These are phyloP conservation scores for Botia kubotai DNA, from an alignment of 2,797 vertebrate species.

Conservation along the genomic window DNA sequence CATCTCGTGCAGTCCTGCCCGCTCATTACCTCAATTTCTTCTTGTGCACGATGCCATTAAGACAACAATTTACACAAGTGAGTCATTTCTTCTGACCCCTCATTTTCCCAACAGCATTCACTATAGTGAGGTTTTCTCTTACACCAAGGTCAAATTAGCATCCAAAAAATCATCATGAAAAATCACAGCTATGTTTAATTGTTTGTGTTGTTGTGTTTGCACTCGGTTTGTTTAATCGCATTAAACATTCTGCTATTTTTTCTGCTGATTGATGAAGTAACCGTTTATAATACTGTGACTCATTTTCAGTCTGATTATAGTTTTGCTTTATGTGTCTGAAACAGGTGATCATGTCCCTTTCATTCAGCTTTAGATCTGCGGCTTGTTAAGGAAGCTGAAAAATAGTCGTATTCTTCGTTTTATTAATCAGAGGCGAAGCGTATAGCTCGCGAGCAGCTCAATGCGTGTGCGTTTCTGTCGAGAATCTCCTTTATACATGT, in stretches of 20 bases:
- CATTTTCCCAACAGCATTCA: too few relatives aligned
- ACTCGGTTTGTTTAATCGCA: neutral
- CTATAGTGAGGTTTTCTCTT: too few relatives aligned
- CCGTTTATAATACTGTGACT: constrained; percentile 7
- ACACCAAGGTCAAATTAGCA: neutral
- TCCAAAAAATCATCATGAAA: neutral
- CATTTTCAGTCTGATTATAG: constrained; percentile 36
- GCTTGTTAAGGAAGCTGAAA: constrained; percentile 39
- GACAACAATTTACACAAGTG: neutral
- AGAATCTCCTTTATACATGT: constrained; percentile 54
- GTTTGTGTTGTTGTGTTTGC: neutral
- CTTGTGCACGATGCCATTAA: neutral
- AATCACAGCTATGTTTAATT: neutral
- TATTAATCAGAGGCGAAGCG: constrained; percentile 54
- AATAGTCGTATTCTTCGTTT: constrained; percentile 50
- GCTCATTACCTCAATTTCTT: neutral
- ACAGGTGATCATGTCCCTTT: constrained; percentile 45
- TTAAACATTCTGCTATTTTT: constrained; percentile 2
- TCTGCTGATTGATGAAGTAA: neutral
- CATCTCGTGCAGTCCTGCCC: neutral
- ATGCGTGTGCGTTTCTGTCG: constrained; percentile 34
- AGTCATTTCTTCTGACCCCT: neutral
- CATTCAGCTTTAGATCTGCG: constrained; percentile 37
- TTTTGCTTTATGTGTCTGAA: constrained; percentile 36
- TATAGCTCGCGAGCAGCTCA: constrained; percentile 45